Conservation (phyloP, 2,888 invertebrate genomes). For the Ophion slaviceki region DNA sequence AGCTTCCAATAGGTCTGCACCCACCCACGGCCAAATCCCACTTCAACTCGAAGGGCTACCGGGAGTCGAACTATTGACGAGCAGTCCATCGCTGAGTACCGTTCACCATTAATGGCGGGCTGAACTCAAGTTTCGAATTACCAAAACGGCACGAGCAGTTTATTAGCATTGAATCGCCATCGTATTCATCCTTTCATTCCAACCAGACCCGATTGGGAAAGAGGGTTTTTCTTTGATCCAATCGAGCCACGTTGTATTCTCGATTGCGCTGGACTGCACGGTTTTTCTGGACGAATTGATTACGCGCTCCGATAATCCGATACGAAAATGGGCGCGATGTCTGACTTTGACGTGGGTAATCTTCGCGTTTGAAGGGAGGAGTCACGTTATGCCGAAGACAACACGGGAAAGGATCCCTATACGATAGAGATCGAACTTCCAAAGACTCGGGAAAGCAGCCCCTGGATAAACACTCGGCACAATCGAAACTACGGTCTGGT, state of each 20-base stretch:
- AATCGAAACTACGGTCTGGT: slow-evolving; percentile 66
- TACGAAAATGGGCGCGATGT: background rate
- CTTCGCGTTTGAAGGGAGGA: slow-evolving; percentile 57
- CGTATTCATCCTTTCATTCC: background rate
- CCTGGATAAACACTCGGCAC: slow-evolving; percentile 15
- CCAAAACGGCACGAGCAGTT: background rate
- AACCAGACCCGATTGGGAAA: background rate
- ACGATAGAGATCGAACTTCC: slow-evolving; percentile 77
- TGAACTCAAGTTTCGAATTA: slow-evolving; percentile 3
- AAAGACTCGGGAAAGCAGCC: slow-evolving; percentile 61
- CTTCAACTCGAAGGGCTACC: slow-evolving; percentile 21
- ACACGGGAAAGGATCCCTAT: slow-evolving; percentile 69
- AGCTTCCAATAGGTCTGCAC: slow-evolving; percentile 25
- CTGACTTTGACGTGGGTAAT: background rate
- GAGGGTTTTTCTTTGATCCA: background rate
- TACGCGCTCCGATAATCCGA: too few species aligned
- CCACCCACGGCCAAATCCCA: background rate
- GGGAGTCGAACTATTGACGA: slow-evolving; percentile 23
- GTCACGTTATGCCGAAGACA: slow-evolving; percentile 45
- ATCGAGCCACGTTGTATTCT: background rate
- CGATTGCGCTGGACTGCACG: background rate
- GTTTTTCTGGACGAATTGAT: too few species aligned
- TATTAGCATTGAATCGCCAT: background rate
- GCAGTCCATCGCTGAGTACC: slow-evolving; percentile 5
- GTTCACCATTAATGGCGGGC: slow-evolving; percentile 14